Base-by-base conservation (phyloP, 2,113 vertebrate genomes). In the Dipodomys spectabilis region DNA sequence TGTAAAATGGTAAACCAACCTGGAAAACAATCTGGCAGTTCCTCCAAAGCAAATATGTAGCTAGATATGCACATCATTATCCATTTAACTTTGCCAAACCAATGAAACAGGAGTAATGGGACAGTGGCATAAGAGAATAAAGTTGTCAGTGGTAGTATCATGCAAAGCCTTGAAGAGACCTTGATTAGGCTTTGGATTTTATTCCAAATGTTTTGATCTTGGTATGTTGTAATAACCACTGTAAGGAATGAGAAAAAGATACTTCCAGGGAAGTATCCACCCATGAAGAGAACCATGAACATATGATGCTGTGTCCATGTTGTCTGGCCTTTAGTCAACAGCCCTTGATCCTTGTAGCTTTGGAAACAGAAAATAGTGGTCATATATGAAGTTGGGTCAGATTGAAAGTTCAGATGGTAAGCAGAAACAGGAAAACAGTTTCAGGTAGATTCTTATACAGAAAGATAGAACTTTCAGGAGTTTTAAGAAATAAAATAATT, bases 101-200 rank as follows among this genome's bases (percentile, higher is more conserved):
- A 83, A 0, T 94, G 39, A 86, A n/a, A 28, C 67, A 75, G 44
- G 60, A 91, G 13, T 82, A 65, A 85, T 65, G 20, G 18, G 71
- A 88, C 39, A 85, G 62, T 71, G 62, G 25, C 65, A 78, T 39
- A 28, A 85, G 28, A 68, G 35, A 74, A 53, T 75, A 77, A 90
- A 79, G 49, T 85, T 86, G 49, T 28, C 30, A 78, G 49, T 25
- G 45, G 20, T 44, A 20, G n/a, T 30, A 30, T 88, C 65, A 79
- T 85, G 44, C 39, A 92, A 67, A 15, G 71, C 72, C 77, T 88
- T 74, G 39, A 39, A 39, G 57, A 82, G 69, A 62, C 65, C 45
- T 53, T 78, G n/a, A 13, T 78, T 22, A 32, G n/a, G 87, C 28
- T 86, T 95, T 80, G 83, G 32, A 44, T 92, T 90, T 93, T 88